Evolutionary conservation across 2,797 vertebrate genomes (phyloP).

Genomic region (Danio choprae): DNA sequence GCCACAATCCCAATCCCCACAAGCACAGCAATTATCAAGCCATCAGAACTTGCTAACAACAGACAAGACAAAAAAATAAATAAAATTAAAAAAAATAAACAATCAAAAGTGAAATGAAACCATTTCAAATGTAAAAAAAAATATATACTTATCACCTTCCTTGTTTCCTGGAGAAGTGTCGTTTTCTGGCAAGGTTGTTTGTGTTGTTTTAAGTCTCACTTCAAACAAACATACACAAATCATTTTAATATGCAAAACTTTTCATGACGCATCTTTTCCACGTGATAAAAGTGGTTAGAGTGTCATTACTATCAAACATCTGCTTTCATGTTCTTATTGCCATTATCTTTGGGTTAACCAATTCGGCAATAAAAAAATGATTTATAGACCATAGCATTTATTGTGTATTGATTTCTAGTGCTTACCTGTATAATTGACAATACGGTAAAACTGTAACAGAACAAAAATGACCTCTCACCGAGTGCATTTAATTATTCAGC

Average conservation of each 20-base stretch:
- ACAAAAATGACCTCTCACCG: not conserved
- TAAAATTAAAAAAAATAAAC: not conserved
- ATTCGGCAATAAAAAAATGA: not conserved
- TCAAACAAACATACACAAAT: constrained; percentile 1
- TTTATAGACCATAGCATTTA: not conserved
- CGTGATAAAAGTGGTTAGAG: not conserved
- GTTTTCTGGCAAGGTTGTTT: not conserved
- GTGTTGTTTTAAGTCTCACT: not conserved
- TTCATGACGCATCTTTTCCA: not conserved
- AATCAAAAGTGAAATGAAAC: not conserved
- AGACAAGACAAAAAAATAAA: constrained; percentile 6
- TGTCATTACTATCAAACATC: not conserved
- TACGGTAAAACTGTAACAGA: not conserved
- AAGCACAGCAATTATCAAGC: not conserved
- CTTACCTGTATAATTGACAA: not conserved
- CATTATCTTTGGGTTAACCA: not conserved
- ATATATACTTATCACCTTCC: not conserved
- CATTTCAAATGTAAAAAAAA: not conserved
- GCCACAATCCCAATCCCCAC: not conserved
- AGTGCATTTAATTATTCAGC: not conserved
- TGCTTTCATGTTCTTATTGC: not conserved
- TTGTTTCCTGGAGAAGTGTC: not conserved
- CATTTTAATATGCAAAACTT: no score
- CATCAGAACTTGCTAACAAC: not conserved
- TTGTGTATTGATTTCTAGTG: not conserved